A percentile compares a stretch with the other conserved stretches of the same genome.
phyloP scores from a whole-genome alignment of 2,888 invertebrate genomes.

The Dorcus parallelipipedus region DNA sequence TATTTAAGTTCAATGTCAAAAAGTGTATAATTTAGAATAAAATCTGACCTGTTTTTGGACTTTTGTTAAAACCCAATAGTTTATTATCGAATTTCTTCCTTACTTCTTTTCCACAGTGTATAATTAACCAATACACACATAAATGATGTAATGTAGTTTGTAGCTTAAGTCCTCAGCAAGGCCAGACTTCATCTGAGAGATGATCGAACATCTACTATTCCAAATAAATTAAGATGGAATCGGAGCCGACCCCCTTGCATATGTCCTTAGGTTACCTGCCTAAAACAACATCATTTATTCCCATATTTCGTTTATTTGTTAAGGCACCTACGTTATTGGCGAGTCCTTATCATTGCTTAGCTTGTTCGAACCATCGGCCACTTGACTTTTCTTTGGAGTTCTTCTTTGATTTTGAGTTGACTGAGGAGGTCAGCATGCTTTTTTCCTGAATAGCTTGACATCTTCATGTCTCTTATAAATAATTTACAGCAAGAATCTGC shows the following conservation, averaged over 20 bases:
- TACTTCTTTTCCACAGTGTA: too few species aligned
- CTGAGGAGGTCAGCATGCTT: conserved; percentile 3
- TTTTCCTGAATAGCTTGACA: conserved; percentile 15
- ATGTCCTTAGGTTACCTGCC: conserved; percentile 35
- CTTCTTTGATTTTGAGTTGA: conserved; percentile 36
- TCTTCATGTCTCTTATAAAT: conserved; percentile 14
- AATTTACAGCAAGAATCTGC: too few species aligned
- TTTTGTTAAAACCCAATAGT: too few species aligned
- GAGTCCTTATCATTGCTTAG: conserved; percentile 35
- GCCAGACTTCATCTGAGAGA: conserved; percentile 38
- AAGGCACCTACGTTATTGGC: conserved; percentile 34
- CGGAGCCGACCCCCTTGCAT: conserved; percentile 40
- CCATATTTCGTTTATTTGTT: neutral
- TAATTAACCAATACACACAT: conserved; percentile 33
- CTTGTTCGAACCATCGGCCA: conserved; percentile 18
- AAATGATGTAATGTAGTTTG: conserved; percentile 43
- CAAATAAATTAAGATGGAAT: conserved; percentile 38
- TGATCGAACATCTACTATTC: conserved; percentile 41
- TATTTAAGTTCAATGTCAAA: too few species aligned
- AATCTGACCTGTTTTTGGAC: too few species aligned
- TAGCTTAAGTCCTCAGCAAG: conserved; percentile 46
- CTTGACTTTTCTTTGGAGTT: conserved; percentile 36
- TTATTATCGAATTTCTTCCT: too few species aligned
- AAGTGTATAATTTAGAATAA: too few species aligned
- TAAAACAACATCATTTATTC: conserved; percentile 16